Percentiles rank a stretch among this genome's conserved stretches.
phyloP scores from a whole-genome alignment of 2,113 vertebrate species.

The Thryonomys swinderianus region DNA sequence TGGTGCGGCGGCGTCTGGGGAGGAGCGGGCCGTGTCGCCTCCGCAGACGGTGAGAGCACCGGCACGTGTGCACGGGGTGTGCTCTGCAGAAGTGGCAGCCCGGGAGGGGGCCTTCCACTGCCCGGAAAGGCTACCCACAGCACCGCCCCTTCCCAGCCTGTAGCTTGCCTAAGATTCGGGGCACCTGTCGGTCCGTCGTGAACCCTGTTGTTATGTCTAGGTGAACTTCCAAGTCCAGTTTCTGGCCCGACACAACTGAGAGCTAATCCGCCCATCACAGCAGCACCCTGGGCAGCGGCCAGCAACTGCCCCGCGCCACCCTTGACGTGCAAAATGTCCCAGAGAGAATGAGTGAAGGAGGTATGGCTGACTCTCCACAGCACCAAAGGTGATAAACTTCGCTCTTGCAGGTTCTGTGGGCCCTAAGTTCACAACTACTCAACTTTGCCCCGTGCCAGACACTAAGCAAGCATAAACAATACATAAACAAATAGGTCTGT shows the following conservation, averaged over 20 bases:
- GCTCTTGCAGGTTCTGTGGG: not conserved
- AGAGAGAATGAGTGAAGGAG: not conserved
- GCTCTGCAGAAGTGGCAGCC: not conserved
- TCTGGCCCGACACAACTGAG: no score
- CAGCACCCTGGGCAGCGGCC: not conserved
- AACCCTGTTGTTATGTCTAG: not conserved
- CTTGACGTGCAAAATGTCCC: not conserved
- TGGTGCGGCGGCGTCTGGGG: not conserved
- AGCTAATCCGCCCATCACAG: not conserved
- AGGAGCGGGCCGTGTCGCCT: not conserved
- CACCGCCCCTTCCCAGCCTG: not conserved
- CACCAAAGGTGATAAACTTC: not conserved
- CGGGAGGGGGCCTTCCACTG: not conserved
- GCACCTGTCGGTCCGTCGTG: not conserved
- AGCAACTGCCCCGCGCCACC: not conserved
- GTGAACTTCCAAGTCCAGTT: not conserved
- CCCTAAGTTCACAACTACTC: not conserved
- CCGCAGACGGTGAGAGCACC: not conserved
- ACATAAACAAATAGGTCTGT: not conserved
- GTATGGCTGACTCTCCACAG: not conserved
- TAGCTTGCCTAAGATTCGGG: not conserved
- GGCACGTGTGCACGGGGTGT: fast-evolving
- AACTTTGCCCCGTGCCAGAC: not conserved
- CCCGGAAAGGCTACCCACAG: not conserved
- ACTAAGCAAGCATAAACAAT: not conserved